Percentiles rank a stretch among this genome's conserved stretches.
Conservation (phyloP, 2,113 vertebrate genomes). For the Cyprinodon brontotheroides region DNA sequence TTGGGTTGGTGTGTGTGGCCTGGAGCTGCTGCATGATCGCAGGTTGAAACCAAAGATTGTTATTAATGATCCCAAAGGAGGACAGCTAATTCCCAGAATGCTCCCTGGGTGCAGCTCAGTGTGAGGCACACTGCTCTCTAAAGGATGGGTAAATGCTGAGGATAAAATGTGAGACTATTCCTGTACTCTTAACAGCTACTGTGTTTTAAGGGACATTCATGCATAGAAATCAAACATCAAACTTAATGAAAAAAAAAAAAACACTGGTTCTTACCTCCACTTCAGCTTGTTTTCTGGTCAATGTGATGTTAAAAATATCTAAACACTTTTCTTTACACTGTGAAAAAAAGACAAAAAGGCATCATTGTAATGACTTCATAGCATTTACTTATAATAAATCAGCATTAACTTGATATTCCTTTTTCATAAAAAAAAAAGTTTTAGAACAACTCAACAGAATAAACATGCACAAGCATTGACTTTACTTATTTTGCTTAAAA, state of each 20-base stretch:
- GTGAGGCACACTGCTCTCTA: too few relatives aligned
- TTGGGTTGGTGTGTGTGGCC: too few relatives aligned
- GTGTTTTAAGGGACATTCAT: neutral
- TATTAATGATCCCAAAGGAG: too few relatives aligned
- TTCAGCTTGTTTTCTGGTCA: conserved; percentile 95
- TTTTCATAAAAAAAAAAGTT: neutral
- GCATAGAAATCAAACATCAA: neutral
- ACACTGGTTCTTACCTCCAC: conserved; percentile 85
- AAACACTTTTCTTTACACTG: conserved; percentile 88
- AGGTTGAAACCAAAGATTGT: too few relatives aligned
- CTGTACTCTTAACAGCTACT: neutral
- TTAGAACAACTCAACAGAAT: conserved; percentile 6
- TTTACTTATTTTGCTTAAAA: neutral
- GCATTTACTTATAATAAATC: neutral
- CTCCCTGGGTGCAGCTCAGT: too few relatives aligned
- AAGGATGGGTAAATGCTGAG: too few relatives aligned
- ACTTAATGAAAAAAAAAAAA: neutral
- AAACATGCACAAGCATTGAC: neutral
- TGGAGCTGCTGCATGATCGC: too few relatives aligned
- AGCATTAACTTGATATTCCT: conserved; percentile 19
- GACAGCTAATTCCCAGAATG: too few relatives aligned
- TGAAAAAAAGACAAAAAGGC: conserved; percentile 45
- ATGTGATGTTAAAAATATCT: conserved; percentile 97
- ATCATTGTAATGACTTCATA: conserved; percentile 28
- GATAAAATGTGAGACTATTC: too few relatives aligned